Evolutionary conservation across 2,113 vertebrate species (phyloP).

Genomic region (Ploceus nigricollis): DNA sequence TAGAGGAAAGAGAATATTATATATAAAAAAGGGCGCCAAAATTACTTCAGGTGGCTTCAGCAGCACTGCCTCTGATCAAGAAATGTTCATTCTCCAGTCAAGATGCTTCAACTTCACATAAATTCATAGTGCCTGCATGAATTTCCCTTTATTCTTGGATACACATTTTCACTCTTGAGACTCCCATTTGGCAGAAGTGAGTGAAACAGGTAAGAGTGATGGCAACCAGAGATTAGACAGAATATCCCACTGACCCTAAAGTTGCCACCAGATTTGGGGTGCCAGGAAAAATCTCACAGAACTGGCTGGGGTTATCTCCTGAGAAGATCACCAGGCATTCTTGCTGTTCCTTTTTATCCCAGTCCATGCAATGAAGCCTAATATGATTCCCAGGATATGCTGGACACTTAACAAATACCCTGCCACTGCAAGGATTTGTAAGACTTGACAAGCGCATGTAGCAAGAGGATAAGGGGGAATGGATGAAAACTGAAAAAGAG

Average conservation of each 20-base stretch:
- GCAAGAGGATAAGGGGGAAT: neutral
- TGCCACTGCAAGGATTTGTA: neutral
- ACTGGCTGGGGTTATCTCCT: neutral
- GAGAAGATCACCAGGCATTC: neutral
- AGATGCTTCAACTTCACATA: neutral
- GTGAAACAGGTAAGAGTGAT: neutral
- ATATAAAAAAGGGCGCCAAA: neutral
- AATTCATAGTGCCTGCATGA: rapidly evolving
- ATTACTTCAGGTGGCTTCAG: neutral
- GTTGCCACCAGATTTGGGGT: neutral
- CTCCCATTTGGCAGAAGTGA: neutral
- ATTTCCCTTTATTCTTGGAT: neutral
- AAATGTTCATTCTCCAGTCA: neutral
- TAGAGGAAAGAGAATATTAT: neutral
- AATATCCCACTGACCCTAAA: neutral
- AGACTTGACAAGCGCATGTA: neutral
- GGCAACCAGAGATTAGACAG: neutral
- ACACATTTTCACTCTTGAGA: neutral
- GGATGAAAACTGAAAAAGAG: neutral
- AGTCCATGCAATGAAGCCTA: neutral
- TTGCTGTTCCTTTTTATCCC: neutral
- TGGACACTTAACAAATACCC: neutral
- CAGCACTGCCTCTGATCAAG: neutral
- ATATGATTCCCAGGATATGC: neutral
- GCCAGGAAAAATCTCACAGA: neutral